Conservation (phyloP, 2,113 vertebrate species). For the Colius striatus region DNA sequence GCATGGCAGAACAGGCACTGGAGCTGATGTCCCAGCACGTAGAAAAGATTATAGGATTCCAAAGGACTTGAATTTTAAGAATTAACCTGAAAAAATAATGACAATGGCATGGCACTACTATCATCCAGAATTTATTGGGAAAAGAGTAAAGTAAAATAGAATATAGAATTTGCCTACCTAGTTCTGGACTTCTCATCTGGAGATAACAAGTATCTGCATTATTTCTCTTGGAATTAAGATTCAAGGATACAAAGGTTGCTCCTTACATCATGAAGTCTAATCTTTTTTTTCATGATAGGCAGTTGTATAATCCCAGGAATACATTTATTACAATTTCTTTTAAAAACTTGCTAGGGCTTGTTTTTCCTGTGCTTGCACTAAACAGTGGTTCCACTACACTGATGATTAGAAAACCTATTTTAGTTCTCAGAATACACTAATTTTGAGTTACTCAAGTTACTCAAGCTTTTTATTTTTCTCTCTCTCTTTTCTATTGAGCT, state of each 20-base stretch:
- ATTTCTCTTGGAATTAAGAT: not conserved
- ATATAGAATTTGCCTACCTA: not conserved
- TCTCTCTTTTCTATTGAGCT: not conserved
- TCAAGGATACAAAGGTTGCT: not conserved
- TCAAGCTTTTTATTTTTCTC: accelerated
- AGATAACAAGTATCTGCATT: not conserved
- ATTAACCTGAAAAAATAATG: not conserved
- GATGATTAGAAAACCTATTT: not conserved
- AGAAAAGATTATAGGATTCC: not conserved
- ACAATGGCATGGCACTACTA: not conserved
- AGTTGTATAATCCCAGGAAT: not conserved
- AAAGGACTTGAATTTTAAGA: not conserved
- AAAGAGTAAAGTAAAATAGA: not conserved
- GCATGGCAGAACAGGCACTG: not conserved
- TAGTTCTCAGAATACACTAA: not conserved
- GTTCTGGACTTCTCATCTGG: not conserved
- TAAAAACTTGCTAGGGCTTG: not conserved
- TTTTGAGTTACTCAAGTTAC: too few species aligned
- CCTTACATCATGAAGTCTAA: not conserved
- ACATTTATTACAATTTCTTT: not conserved
- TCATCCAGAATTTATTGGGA: not conserved
- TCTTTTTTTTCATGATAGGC: not conserved
- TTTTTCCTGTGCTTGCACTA: not conserved
- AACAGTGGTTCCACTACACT: not conserved
- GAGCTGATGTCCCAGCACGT: not conserved